Percentiles rank a stretch among this genome's conserved stretches.
Evolutionary conservation across 2,797 vertebrate genomes (phyloP).

Genomic region (Sebastiscus albofasciatus): DNA sequence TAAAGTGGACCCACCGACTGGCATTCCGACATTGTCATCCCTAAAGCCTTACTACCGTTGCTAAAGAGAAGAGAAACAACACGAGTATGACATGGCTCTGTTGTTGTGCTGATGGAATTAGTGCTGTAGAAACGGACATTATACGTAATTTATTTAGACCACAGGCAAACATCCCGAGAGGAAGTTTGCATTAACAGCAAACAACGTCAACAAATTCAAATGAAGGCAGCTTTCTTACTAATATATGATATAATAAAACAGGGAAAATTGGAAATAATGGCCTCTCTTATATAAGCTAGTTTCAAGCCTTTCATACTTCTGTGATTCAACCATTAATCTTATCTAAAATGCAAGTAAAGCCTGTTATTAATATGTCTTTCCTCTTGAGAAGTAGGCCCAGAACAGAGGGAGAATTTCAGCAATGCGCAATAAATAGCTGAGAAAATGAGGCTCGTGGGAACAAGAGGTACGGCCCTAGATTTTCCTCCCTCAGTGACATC

Average conservation of each 20-base stretch:
- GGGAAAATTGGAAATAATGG: conserved; percentile 5
- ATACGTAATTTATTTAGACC: neutral
- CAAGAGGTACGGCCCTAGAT: conserved; percentile 44
- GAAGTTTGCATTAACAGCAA: neutral
- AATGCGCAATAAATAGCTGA: conserved; percentile 72
- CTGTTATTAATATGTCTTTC: conserved; percentile 60
- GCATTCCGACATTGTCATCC: no score
- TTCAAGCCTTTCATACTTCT: conserved; percentile 12
- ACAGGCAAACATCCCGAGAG: neutral
- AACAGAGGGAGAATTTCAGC: conserved; percentile 58
- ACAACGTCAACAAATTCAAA: conserved; percentile 15
- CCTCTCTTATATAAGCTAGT: neutral
- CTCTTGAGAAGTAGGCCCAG: conserved; percentile 35
- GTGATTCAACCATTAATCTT: conserved; percentile 31
- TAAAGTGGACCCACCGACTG: neutral
- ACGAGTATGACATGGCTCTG: neutral
- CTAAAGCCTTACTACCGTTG: neutral
- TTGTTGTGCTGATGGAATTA: conserved; percentile 1
- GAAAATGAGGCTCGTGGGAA: conserved; percentile 66
- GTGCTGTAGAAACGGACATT: neutral
- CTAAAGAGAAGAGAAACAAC: neutral
- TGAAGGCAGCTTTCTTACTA: neutral
- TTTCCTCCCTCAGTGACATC: conserved; percentile 54
- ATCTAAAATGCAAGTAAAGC: conserved; percentile 62
- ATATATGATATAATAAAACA: conserved; percentile 13